Evolutionary conservation across 2,113 vertebrate genomes (phyloP), one percentile per base, ranked within the genome.

Genomic region (Cheirogaleus medius): DNA sequence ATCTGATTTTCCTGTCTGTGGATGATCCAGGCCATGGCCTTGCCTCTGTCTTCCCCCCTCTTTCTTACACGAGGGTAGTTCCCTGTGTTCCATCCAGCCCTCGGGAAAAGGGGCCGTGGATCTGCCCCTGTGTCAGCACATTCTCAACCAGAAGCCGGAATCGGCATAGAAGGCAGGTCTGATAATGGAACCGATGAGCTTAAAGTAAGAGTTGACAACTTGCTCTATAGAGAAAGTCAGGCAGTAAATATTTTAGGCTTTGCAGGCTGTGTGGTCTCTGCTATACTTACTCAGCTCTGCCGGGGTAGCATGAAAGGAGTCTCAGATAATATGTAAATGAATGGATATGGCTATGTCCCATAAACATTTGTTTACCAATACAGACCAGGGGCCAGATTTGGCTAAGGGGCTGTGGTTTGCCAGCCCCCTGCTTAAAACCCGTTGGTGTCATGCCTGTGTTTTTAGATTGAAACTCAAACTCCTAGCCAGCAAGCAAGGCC

Each of bases 341-440:
- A 29, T 27, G 54, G 52, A 39, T 17, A 0, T 13, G 42, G 11
- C 34, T n/a, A 7, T 85, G 44, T 68, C 81, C 58, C 17, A 64
- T 85, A 58, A 73, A 91, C 81, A 66, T 14, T 12, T 60, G 34
- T 91, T 91, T 82, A 85, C 34, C 39, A 34, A 84, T 54, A 44
- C 1, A 76, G 44, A 71, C 2, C 9, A 42, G 54, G 69, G 44
- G 14, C 23, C 44, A 63, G 76, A 63, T 34, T 56, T 39, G 68
- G 63, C 71, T 56, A 42, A 60, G 90, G 73, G 39, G 37, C 58
- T 56, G 2, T 32, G 17, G 56, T 34, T 92, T 80, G 42, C 54
- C 49, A 64, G 1, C 1, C 56, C 20, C 7, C 60, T 64, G 32
- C 21, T 74, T 93, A n/a, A 32, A 49, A 44, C 3, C 12, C 27